Percentiles rank a stretch among this genome's conserved stretches.
Evolutionary conservation across 2,113 vertebrate genomes (phyloP).

Genomic region (Sylvietta virens): DNA sequence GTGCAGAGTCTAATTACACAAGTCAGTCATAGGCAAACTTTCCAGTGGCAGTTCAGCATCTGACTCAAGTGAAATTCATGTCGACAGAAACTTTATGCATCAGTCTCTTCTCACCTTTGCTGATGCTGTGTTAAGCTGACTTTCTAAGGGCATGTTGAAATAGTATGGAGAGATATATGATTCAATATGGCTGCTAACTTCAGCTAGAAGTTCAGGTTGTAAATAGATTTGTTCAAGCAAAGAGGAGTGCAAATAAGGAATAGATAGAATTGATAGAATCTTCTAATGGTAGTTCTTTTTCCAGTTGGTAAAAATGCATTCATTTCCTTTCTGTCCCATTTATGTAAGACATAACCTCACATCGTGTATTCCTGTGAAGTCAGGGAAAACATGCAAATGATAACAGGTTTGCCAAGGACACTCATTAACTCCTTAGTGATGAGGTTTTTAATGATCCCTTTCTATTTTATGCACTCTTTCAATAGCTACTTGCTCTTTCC

Average conservation of each 20-base stretch:
- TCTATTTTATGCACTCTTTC: not conserved
- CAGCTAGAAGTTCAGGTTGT: not conserved
- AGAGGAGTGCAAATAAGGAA: not conserved
- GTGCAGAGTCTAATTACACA: not conserved
- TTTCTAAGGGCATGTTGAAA: not conserved
- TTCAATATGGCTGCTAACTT: not conserved
- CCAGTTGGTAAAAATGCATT: not conserved
- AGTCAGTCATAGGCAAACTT: not conserved
- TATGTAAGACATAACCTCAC: not conserved
- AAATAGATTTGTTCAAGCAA: not conserved
- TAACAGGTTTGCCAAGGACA: not conserved
- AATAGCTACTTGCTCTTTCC: not conserved
- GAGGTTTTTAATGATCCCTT: not conserved
- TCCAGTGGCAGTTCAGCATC: not conserved
- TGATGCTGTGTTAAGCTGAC: not conserved
- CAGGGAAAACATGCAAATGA: not conserved
- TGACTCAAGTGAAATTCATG: not conserved
- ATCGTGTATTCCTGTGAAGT: not conserved
- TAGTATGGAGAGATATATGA: not conserved
- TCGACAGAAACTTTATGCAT: not conserved
- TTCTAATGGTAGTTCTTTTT: not conserved
- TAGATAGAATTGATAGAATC: not conserved
- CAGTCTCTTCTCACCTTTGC: not conserved
- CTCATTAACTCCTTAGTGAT: not conserved
- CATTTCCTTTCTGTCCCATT: not conserved